A percentile compares a stretch with the other conserved stretches of the same genome.
Evolutionary conservation across 2,113 vertebrate species (phyloP).

Genomic region (Nibea coibor): DNA sequence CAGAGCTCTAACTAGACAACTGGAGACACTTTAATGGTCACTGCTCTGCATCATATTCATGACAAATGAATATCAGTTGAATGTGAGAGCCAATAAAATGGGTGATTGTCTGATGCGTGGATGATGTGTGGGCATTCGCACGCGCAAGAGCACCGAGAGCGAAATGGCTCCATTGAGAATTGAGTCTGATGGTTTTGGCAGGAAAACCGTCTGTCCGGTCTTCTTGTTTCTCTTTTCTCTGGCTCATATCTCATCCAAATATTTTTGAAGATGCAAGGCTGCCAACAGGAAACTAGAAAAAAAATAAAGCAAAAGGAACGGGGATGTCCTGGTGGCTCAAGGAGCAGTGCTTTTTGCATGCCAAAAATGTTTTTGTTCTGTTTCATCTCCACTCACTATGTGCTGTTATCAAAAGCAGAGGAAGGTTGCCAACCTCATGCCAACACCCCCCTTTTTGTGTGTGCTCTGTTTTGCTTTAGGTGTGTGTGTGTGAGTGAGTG

Average conservation of each 20-base stretch:
- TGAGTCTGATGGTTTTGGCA: constrained; percentile 19
- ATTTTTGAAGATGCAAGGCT: constrained; percentile 9
- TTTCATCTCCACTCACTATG: neutral
- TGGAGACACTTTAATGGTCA: constrained; percentile 61
- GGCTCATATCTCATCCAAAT: constrained; percentile 4
- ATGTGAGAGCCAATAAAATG: constrained; percentile 39
- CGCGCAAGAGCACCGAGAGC: neutral
- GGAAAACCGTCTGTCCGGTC: neutral
- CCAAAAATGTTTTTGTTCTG: constrained; percentile 25
- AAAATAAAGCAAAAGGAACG: neutral
- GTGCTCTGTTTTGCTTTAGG: too few species aligned
- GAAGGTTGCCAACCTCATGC: neutral
- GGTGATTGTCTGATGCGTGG: constrained; percentile 13
- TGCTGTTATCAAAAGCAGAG: constrained; percentile 18
- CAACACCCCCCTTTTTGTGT: too few species aligned
- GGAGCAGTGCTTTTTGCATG: constrained; percentile 20
- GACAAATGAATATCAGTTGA: constrained; percentile 47
- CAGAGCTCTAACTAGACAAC: constrained; percentile 60
- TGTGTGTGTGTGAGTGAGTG: too few species aligned
- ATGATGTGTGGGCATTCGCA: constrained; percentile 20
- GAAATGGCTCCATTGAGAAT: constrained; percentile 45
- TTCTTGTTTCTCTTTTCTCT: neutral
- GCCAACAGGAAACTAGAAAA: constrained; percentile 10
- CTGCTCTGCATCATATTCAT: constrained; percentile 56
- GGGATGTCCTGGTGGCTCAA: constrained; percentile 14